Conservation (phyloP, 64 coral and sea anemone genomes). For the Actinia tenebrosa region DNA sequence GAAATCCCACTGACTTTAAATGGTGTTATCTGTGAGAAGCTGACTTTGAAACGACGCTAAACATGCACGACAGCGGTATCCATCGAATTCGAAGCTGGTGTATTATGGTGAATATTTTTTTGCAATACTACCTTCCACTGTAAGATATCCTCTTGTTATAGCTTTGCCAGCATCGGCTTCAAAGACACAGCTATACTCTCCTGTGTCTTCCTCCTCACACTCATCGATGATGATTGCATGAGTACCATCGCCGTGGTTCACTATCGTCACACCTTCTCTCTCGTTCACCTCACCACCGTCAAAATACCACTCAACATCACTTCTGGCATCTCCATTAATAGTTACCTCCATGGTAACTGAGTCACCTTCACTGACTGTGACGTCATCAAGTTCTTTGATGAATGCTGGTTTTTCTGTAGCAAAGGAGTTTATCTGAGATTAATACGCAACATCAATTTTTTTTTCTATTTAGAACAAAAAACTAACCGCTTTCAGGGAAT, state of each 20-base stretch:
- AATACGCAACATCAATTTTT: too few species aligned
- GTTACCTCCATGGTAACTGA: slow-evolving; percentile 48
- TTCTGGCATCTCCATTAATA: slow-evolving; percentile 28
- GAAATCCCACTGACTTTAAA: too few species aligned
- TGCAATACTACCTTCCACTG: slow-evolving; percentile 38
- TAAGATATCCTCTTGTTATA: slow-evolving; percentile 40
- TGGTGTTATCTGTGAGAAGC: too few species aligned
- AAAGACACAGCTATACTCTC: slow-evolving; percentile 60
- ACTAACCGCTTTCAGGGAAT: too few species aligned
- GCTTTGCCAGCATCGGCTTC: slow-evolving; percentile 49
- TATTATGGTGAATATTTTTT: too few species aligned
- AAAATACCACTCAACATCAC: slow-evolving; percentile 59
- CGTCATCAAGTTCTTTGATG: slow-evolving; percentile 50
- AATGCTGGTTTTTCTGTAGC: slow-evolving; percentile 34
- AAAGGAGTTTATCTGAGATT: background rate
- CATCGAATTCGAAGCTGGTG: too few species aligned
- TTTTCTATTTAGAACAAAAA: too few species aligned
- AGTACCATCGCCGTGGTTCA: slow-evolving; percentile 29
- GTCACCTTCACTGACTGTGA: slow-evolving; percentile 53
- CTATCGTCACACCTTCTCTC: slow-evolving; percentile 19
- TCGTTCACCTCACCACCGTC: slow-evolving; percentile 38
- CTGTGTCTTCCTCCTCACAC: slow-evolving; percentile 53
- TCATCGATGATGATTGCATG: slow-evolving; percentile 41
- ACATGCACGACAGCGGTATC: too few species aligned
- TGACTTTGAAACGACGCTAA: too few species aligned